Base-by-base conservation (phyloP, 2,113 vertebrate species). In the Thermophis baileyi region DNA sequence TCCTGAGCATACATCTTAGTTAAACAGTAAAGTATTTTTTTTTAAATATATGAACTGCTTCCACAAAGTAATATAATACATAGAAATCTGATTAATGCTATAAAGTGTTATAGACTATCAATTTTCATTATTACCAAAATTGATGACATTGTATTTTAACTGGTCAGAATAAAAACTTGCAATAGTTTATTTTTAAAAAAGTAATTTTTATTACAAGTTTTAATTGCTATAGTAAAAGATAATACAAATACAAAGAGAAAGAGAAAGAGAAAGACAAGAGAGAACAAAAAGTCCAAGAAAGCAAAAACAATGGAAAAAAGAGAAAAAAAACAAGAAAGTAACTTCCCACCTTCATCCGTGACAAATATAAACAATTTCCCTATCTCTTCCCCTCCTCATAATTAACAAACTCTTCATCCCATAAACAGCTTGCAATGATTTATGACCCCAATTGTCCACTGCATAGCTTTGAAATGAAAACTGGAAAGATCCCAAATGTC, bases 391-490 rank as follows among this genome's bases (percentile, higher is more conserved):
- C 12, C 30, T n/a, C 60, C 30, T 69, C 60, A 14, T 69, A 69
- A 69, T 69, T 69, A 69, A 35, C 63, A 69, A 69, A 69, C n/a
- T 69, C 63, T 69, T 69, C 30, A 69, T 16, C 63, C 63, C 63
- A 35, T 35, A 69, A 90, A 91, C 95, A 85, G 2, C 27, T 85
- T 44, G 44, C 6, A 49, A 40, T 92, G 91, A 87, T 54, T 14
- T 54, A 7, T 16, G 90, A 91, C 12, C 95, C 55, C 46, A 89
- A 81, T 94, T 94, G 47, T 93, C 93, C 63, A 20, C 90, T 87
- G 74, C 35, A 94, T 95, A 90, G 47, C 91, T 96, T 88, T 92
- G 92, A 94, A 60, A 95, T 94, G 22, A 46, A 20, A 94, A 20
- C 89, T 94, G 35, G 93, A 95, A 50, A 30, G 93, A 92, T 50